Evolutionary conservation across 1,140 invertebrate species (phyloP).

Genomic region (Bactericera cockerelli): DNA sequence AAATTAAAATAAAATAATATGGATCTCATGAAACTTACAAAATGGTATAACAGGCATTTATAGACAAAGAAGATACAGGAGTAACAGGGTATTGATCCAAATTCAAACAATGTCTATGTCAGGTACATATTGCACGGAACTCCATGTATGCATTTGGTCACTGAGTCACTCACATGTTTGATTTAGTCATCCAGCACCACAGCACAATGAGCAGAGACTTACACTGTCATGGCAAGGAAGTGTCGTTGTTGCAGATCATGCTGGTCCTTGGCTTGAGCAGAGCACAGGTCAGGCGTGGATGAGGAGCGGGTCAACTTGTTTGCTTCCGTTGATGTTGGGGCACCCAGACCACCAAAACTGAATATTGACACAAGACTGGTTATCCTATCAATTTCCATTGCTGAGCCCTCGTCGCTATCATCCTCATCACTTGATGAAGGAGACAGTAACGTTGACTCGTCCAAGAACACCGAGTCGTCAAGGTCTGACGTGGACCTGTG

Average conservation of each 20-base stretch:
- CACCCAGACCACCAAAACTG: slow-evolving; percentile 32
- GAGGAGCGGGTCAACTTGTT: slow-evolving; percentile 31
- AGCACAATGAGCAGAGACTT: slow-evolving; percentile 5
- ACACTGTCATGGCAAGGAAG: slow-evolving; percentile 34
- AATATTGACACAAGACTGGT: slow-evolving; percentile 38
- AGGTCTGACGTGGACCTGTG: slow-evolving; percentile 18
- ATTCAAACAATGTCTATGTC: no score
- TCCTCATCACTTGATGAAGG: slow-evolving; percentile 26
- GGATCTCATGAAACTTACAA: no score
- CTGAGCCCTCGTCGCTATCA: slow-evolving; percentile 24
- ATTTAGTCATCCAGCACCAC: no score
- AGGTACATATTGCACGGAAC: no score
- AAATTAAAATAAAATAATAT: no score
- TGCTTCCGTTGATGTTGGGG: slow-evolving; percentile 18
- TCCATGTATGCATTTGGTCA: no score
- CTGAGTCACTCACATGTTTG: no score
- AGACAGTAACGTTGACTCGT: slow-evolving; percentile 29
- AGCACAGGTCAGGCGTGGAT: slow-evolving; percentile 35
- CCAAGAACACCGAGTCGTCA: slow-evolving; percentile 29
- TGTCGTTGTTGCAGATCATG: slow-evolving; percentile 31
- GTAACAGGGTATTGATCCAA: no score
- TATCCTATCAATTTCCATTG: slow-evolving; percentile 38
- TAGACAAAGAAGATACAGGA: no score
- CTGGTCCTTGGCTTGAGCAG: slow-evolving; percentile 33
- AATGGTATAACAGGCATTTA: no score